Percentiles rank a stretch among this genome's conserved stretches.
Evolutionary conservation across 2,888 invertebrate species (phyloP).

Genomic region (Cheilosia scutellata): DNA sequence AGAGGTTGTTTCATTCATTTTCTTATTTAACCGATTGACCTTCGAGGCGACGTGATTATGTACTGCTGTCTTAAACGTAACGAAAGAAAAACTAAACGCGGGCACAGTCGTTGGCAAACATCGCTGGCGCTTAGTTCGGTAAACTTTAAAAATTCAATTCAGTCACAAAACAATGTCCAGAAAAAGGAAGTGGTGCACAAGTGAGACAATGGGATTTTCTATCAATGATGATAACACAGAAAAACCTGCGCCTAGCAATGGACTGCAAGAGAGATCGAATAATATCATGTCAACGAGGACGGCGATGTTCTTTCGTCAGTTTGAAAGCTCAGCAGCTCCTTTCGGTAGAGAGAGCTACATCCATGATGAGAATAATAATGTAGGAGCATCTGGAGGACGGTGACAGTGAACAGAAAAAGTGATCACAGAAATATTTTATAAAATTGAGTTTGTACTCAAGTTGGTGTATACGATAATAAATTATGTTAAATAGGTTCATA

Average conservation of each 20-base stretch:
- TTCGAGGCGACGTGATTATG: conserved; percentile 62
- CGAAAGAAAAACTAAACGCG: conserved; percentile 56
- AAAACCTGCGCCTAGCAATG: conserved; percentile 21
- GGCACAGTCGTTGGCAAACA: conserved; percentile 61
- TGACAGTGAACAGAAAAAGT: conserved; percentile 1
- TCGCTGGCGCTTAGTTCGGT: conserved; percentile 60
- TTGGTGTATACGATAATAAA: not conserved
- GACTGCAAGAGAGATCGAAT: conserved; percentile 30
- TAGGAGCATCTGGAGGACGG: conserved; percentile 31
- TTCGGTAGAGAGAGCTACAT: conserved; percentile 41
- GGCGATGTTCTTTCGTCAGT: conserved; percentile 48
- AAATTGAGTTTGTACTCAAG: not conserved
- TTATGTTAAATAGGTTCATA: no score
- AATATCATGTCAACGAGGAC: conserved; percentile 53
- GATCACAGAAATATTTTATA: not conserved
- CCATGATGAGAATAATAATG: conserved; percentile 70
- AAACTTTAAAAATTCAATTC: conserved; percentile 5
- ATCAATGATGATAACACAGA: conserved; percentile 25
- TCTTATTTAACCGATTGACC: conserved; percentile 64
- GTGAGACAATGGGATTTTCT: conserved; percentile 57
- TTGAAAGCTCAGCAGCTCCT: conserved; percentile 20
- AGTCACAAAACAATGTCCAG: conserved; percentile 50
- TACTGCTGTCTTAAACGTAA: conserved; percentile 61
- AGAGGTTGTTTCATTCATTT: conserved; percentile 24
- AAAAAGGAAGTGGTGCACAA: conserved; percentile 67